Conservation (phyloP, 2,797 vertebrate species). For the Darevskia nairensis region DNA sequence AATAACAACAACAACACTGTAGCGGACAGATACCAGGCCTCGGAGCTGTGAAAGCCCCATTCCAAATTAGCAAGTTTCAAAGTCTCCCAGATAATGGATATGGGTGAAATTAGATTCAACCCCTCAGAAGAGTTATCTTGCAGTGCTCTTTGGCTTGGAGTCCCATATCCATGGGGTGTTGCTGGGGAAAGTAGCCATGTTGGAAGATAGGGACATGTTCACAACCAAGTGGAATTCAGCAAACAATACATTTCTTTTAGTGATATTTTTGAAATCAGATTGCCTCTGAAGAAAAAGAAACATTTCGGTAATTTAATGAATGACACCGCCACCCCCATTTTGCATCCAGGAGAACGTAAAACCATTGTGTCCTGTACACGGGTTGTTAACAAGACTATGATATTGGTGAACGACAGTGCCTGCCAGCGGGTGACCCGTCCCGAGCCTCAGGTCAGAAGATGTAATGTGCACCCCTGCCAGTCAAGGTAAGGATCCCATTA, state of each 20-base stretch:
- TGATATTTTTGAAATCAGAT: not conserved
- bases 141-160: not conserved
- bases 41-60: not conserved
- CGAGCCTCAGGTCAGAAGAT: constrained; percentile 87
- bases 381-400: constrained; percentile 90
- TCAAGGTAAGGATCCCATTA: constrained; percentile 84
- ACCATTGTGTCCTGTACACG: constrained; percentile 92
- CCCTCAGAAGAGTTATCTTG: not conserved
- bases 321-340: not conserved
- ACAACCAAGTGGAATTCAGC: not conserved
- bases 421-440: constrained; percentile 88
- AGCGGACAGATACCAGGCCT: not conserved
- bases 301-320: not conserved
- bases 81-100: not conserved
- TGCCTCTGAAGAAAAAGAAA: too few relatives aligned
- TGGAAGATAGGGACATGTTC: not conserved
- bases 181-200: not conserved
- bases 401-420: constrained; percentile 86
- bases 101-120: not conserved
- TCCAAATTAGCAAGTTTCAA: not conserved
- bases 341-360: constrained; percentile 85
- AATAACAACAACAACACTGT: not conserved
- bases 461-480: constrained; percentile 93
- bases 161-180: not conserved
- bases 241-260: not conserved